phyloP scores from a whole-genome alignment of 2,888 invertebrate species.

The Hypolimnas misippus region DNA sequence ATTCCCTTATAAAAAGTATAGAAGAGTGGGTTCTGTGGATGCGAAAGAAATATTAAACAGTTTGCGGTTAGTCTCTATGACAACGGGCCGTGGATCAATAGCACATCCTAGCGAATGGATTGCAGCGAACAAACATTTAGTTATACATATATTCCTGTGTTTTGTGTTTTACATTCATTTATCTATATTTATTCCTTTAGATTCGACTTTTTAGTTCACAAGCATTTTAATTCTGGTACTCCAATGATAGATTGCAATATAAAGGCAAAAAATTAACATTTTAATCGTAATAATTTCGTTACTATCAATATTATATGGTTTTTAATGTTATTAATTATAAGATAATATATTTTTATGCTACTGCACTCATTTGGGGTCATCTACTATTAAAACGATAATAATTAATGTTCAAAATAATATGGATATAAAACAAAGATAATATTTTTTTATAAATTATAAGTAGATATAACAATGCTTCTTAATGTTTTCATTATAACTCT shows the following conservation, averaged over 20 bases:
- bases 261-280: no score
- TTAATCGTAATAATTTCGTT: no score
- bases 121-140: slow-evolving; percentile 2
- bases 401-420: not conserved
- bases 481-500: no score
- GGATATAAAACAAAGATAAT: not conserved
- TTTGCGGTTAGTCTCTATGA: slow-evolving; percentile 54
- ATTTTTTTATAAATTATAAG: no score
- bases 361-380: not conserved
- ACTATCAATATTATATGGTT: not conserved
- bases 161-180: not conserved
- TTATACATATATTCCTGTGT: not conserved
- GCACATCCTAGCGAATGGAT: slow-evolving; percentile 45
- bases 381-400: not conserved
- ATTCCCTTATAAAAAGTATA: not conserved
- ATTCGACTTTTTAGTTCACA: not conserved
- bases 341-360: not conserved
- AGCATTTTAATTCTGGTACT: no score
- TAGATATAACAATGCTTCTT: no score
- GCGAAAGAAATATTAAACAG: slow-evolving; percentile 19
- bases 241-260: no score
- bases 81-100: slow-evolving; percentile 58
- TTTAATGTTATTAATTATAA: not conserved
- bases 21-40: not conserved
- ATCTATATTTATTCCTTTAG: not conserved